Evolutionary conservation across 2,113 vertebrate species (phyloP).

Genomic region (Octodon degus): DNA sequence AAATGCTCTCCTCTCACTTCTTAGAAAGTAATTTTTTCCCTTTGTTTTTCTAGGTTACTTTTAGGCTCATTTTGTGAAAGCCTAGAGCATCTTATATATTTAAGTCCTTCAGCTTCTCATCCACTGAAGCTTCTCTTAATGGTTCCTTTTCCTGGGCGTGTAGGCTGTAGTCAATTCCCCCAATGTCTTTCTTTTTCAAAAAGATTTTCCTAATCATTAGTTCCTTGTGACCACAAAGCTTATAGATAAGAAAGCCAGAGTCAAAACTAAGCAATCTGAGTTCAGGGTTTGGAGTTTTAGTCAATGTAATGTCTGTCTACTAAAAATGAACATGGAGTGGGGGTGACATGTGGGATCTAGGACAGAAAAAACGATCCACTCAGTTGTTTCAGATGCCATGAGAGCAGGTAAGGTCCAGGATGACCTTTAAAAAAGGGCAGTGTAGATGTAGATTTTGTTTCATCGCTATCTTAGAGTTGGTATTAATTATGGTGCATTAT

Average conservation of each 20-base stretch:
- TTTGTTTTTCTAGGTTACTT: conserved; percentile 43
- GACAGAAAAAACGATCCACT: not conserved
- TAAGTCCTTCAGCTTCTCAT: not conserved
- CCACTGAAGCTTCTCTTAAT: not conserved
- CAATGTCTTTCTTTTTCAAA: not conserved
- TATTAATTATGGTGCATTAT: not conserved
- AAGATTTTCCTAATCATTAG: not conserved
- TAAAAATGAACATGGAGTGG: not conserved
- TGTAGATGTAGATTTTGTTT: not conserved
- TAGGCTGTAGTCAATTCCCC: not conserved
- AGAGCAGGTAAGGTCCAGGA: not conserved
- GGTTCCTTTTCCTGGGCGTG: not conserved
- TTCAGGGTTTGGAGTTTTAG: not conserved
- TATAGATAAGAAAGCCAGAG: not conserved
- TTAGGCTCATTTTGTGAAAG: not conserved
- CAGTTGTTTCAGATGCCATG: not conserved
- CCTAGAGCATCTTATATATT: not conserved
- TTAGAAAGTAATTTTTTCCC: not conserved
- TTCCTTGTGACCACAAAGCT: not conserved
- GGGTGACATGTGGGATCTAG: not conserved
- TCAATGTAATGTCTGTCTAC: not conserved
- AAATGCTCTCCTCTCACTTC: not conserved
- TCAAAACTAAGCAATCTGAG: not conserved
- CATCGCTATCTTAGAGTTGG: not conserved
- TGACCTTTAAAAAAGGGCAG: not conserved